Evolutionary conservation across 1,140 invertebrate genomes (phyloP).

Genomic region (Drosophila eugracilis): DNA sequence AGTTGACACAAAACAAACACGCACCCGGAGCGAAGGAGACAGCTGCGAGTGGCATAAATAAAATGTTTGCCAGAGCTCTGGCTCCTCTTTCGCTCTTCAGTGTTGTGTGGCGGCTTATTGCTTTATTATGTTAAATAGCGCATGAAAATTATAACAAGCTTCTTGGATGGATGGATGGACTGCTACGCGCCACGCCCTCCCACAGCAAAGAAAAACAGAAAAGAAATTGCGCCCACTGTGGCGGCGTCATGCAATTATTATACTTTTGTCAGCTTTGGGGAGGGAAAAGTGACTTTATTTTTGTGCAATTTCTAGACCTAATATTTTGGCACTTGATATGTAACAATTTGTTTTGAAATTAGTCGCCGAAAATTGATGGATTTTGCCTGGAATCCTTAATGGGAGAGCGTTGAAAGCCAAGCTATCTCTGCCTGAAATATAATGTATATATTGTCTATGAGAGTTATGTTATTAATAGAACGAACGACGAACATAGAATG

Average conservation of each 20-base stretch:
- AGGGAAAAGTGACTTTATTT: constrained; percentile 40
- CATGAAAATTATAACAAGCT: constrained; percentile 78
- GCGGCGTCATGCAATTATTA: constrained; percentile 39
- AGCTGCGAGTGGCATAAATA: constrained; percentile 31
- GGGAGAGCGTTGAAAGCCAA: no score
- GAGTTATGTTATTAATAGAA: no score
- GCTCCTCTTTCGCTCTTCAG: constrained; percentile 14
- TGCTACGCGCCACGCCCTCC: background rate
- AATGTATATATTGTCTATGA: no score
- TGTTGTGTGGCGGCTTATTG: constrained; percentile 67
- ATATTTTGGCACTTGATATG: background rate
- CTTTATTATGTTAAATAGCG: constrained; percentile 82
- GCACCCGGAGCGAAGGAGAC: constrained; percentile 25
- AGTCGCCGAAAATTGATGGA: constrained; percentile 40
- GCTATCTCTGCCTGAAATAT: no score
- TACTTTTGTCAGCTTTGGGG: constrained; percentile 34
- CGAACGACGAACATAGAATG: no score
- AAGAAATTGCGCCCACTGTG: constrained; percentile 9
- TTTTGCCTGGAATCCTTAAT: background rate
- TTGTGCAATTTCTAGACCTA: constrained; percentile 7
- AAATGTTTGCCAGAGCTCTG: constrained; percentile 59
- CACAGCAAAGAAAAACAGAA: background rate
- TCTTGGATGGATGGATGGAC: constrained; percentile 46
- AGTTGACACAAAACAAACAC: constrained; percentile 69
- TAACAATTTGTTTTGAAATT: constrained; percentile 39